Base-by-base conservation (phyloP, 2,113 vertebrate genomes). In the Ranitomeya imitator region DNA sequence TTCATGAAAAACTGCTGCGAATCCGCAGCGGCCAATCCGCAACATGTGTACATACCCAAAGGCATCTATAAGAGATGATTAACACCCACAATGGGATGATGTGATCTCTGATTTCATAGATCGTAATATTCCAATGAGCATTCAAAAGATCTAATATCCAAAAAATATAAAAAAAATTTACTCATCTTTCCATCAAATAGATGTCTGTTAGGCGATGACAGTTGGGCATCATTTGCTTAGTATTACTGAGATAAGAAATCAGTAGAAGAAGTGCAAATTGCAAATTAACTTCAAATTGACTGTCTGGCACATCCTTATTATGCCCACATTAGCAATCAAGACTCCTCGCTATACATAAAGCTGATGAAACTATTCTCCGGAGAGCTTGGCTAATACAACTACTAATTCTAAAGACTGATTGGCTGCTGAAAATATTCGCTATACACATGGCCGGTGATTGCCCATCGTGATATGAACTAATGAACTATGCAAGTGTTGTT, bases 401-500 rank as follows among this genome's bases (percentile, higher is more conserved):
- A 54, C 61, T 83, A 45, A 83, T 83, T 83, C 16, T 63, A 83
- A 45, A 69, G 81, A 83, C 81, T 83, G 81, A 83, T 83, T 67
- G 81, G 54, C 81, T 83, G 61, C 54, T 63, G 37, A 69, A 83
- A 83, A 83, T 52, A 21, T 65, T 52, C 63, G 13, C 81, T 69
- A 69, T 63, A n/a, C 63, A 83, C 61, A 83, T 83, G 61, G 54
- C 61, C 61, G 54, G 61, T 54, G 61, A 54, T 51, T 83, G 12
- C 21, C n/a, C 61, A n/a, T 54, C 61, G 18, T 26, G 61, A 61
- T 67, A 67, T 83, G 81, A 83, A 69, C 81, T 83, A 83, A 83
- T 83, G 81, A 83, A 83, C 81, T 83, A 83, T 67, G 61, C 61
- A 51, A 69, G 81, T 83, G 81, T 83, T 65, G 81, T 67, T 83